Conservation (phyloP, 2,888 invertebrate genomes). For the Epicampocera succincta region DNA sequence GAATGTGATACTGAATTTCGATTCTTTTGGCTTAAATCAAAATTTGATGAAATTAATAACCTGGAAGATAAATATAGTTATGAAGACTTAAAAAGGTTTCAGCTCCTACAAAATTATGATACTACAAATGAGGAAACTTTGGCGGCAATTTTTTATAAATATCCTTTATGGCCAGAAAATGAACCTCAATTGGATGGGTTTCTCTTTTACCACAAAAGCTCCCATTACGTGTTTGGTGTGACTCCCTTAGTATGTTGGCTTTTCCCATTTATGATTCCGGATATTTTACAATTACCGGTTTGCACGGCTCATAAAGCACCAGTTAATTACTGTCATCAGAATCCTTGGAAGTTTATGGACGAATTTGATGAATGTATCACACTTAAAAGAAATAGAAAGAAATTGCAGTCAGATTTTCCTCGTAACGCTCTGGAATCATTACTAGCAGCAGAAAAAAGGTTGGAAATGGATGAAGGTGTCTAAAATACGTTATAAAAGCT, state of each 20-base stretch:
- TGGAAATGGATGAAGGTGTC: constrained; percentile 17
- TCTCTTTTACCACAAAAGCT: constrained; percentile 93
- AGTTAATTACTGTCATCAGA: constrained; percentile 80
- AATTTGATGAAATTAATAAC: constrained; percentile 84
- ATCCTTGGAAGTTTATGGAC: constrained; percentile 83
- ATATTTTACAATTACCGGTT: constrained; percentile 83
- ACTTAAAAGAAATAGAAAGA: constrained; percentile 30
- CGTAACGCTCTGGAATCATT: not conserved
- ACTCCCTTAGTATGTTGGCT: constrained; percentile 97
- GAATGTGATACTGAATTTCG: constrained; percentile 86
- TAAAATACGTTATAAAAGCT: too few species aligned
- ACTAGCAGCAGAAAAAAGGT: constrained; percentile 13
- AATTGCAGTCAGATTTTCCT: not conserved
- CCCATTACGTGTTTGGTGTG: constrained; percentile 89
- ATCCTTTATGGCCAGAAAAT: constrained; percentile 79
- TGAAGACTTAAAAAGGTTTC: constrained; percentile 73
- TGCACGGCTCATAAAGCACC: constrained; percentile 82
- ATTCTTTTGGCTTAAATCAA: constrained; percentile 90
- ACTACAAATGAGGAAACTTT: constrained; percentile 75
- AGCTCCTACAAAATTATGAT: constrained; percentile 74
- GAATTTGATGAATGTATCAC: constrained; percentile 81
- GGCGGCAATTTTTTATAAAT: constrained; percentile 73
- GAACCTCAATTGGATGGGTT: constrained; percentile 89
- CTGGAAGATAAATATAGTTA: constrained; percentile 55
- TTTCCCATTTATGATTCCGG: constrained; percentile 92